phyloP scores from a whole-genome alignment of 1,140 invertebrate species.

The Cylas formicarius region DNA sequence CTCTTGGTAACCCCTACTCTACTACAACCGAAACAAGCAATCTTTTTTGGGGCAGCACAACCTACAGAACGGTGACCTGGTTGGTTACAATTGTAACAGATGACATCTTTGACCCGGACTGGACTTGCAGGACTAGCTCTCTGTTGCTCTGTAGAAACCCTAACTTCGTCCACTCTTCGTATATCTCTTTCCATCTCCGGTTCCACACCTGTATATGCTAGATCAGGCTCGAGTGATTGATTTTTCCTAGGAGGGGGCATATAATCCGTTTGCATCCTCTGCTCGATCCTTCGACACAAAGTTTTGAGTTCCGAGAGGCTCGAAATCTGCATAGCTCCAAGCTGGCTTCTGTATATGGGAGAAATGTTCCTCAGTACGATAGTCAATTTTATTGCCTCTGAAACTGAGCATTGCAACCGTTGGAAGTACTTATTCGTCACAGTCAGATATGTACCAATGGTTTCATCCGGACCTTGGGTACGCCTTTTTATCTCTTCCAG shows the following conservation, averaged over 20 bases:
- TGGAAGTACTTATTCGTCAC: conserved; percentile 17
- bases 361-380: conserved; percentile 13
- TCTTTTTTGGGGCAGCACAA: conserved; percentile 2
- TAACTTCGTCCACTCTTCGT: too few relatives aligned
- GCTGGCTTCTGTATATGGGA: conserved; percentile 15
- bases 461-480: conserved; percentile 14
- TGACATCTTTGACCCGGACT: background rate
- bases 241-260: background rate
- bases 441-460: conserved; percentile 14
- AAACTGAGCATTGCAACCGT: conserved; percentile 7
- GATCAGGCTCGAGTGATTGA: conserved; percentile 4
- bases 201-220: background rate
- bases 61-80: conserved; percentile 6
- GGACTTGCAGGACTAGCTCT: too few relatives aligned
- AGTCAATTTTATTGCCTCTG: conserved; percentile 8
- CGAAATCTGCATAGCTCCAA: conserved; percentile 3
- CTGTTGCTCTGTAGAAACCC: too few relatives aligned
- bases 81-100: conserved; percentile 6
- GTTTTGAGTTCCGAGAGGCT: too few relatives aligned
- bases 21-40: conserved; percentile 7
- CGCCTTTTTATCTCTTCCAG: conserved; percentile 19
- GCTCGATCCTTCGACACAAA: too few relatives aligned
- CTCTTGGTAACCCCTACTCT: background rate
- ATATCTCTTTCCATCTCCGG: too few relatives aligned
- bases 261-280: too few relatives aligned